These are phyloP conservation scores for Muntiacus reevesi DNA, from an alignment of 2,113 vertebrate genomes.

Conservation along the genomic window DNA sequence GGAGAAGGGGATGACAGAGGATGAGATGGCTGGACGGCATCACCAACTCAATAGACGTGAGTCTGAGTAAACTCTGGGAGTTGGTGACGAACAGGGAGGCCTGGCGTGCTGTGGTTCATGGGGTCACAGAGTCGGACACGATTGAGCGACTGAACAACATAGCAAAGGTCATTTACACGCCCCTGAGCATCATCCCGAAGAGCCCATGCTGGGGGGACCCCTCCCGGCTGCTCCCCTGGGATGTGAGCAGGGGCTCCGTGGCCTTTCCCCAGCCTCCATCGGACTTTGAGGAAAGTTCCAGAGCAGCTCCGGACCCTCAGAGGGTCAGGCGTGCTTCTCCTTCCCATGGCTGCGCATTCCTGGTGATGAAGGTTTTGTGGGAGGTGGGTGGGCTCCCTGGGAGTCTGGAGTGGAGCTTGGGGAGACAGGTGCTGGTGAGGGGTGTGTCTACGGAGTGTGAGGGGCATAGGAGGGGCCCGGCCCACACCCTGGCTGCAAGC, in stretches of 20 bases:
- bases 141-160: neutral
- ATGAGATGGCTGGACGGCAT: neutral
- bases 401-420: fast-evolving
- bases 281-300: neutral
- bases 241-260: fast-evolving
- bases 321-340: fast-evolving
- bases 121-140: fast-evolving
- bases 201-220: fast-evolving
- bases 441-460: fast-evolving
- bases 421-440: too few relatives aligned
- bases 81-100: neutral
- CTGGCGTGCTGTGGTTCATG: neutral
- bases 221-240: fast-evolving
- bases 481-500: neutral
- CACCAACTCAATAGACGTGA: fast-evolving
- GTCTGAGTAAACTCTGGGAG: fast-evolving
- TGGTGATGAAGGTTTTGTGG: fast-evolving
- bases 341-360: fast-evolving
- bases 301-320: fast-evolving
- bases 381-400: neutral
- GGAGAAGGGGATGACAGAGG: neutral
- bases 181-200: fast-evolving
- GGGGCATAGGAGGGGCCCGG: too few relatives aligned
- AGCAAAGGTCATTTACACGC: fast-evolving
- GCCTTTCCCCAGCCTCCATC: fast-evolving